A percentile compares a stretch with the other conserved stretches of the same genome.
These are phyloP conservation scores for Hermaeophaga mercurialis DNA, from an alignment of 2,888 invertebrate species.

Conservation along the genomic window DNA sequence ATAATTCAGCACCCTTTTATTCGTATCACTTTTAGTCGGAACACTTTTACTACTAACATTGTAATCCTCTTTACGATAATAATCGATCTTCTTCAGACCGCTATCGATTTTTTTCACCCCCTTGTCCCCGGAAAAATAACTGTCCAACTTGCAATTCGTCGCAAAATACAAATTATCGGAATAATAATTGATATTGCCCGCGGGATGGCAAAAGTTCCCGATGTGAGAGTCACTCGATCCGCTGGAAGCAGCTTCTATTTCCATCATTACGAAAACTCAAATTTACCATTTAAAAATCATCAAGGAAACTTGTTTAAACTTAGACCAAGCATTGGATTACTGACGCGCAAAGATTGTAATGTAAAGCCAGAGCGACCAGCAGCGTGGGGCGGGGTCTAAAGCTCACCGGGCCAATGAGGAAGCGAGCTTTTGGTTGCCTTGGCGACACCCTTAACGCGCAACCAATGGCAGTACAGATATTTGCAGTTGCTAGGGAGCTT, in stretches of 20 bases:
- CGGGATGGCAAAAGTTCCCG: constrained; percentile 41
- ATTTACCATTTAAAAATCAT: constrained; percentile 15
- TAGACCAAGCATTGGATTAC: constrained; percentile 34
- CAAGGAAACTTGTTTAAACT: constrained; percentile 25
- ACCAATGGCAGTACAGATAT: constrained; percentile 40
- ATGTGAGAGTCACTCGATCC: constrained; percentile 54
- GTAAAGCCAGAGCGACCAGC: constrained; percentile 38
- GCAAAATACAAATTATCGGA: constrained; percentile 49
- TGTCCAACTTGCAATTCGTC: constrained; percentile 49
- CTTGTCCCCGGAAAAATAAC: constrained; percentile 45
- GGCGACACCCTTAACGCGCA: constrained; percentile 42
- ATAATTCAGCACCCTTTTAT: constrained; percentile 28
- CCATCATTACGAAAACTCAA: constrained; percentile 33
- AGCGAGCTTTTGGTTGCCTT: constrained; percentile 40
- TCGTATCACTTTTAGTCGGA: constrained; percentile 29
- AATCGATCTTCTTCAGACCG: constrained; percentile 41
- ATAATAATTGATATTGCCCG: constrained; percentile 49
- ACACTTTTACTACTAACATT: constrained; percentile 32
- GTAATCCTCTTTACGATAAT: constrained; percentile 40
- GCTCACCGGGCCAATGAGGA: constrained; percentile 37
- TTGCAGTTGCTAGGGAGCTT: constrained; percentile 26
- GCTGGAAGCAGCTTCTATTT: constrained; percentile 47
- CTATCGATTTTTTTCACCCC: constrained; percentile 37
- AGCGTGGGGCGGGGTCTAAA: constrained; percentile 34
- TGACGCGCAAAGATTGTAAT: constrained; percentile 31